Evolutionary conservation across 1,140 invertebrate species (phyloP).

Genomic region (Drosophila repletoides): DNA sequence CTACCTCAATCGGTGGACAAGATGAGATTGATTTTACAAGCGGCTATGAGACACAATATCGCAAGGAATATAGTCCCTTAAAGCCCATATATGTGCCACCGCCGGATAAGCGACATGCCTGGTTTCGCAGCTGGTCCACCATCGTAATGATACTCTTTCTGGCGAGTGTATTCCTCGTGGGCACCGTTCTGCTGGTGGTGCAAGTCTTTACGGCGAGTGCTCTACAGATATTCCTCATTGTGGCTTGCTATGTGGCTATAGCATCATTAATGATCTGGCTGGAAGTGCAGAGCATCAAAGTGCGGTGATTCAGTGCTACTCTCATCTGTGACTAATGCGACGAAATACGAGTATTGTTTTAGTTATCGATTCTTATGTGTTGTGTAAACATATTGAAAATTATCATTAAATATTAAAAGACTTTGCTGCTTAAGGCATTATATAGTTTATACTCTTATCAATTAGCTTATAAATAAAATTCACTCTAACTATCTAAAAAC

Average conservation of each 20-base stretch:
- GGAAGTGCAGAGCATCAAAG: slow-evolving; percentile 66
- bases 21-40: slow-evolving; percentile 77
- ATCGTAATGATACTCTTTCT: slow-evolving; percentile 60
- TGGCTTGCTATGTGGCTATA: slow-evolving; percentile 52
- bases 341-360: slow-evolving; percentile 28
- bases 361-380: slow-evolving; percentile 39
- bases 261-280: slow-evolving; percentile 60
- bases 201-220: slow-evolving; percentile 59
- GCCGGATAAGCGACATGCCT: slow-evolving; percentile 57
- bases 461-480: slow-evolving; percentile 28
- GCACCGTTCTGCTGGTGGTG: slow-evolving; percentile 53
- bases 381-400: slow-evolving; percentile 53
- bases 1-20: slow-evolving; percentile 19
- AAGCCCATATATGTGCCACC: slow-evolving; percentile 51
- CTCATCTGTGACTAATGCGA: slow-evolving; percentile 33
- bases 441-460: slow-evolving; percentile 37
- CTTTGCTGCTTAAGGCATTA: slow-evolving; percentile 24
- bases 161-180: slow-evolving; percentile 48
- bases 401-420: slow-evolving; percentile 29
- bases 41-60: slow-evolving; percentile 74
- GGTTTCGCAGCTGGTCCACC: slow-evolving; percentile 62
- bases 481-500: slow-evolving; percentile 5
- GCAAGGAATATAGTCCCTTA: slow-evolving; percentile 66
- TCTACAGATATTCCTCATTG: slow-evolving; percentile 52
- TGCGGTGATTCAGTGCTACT: slow-evolving; percentile 43